Base-by-base conservation (phyloP, 2,888 invertebrate species). In the Diplolepis rosae region DNA sequence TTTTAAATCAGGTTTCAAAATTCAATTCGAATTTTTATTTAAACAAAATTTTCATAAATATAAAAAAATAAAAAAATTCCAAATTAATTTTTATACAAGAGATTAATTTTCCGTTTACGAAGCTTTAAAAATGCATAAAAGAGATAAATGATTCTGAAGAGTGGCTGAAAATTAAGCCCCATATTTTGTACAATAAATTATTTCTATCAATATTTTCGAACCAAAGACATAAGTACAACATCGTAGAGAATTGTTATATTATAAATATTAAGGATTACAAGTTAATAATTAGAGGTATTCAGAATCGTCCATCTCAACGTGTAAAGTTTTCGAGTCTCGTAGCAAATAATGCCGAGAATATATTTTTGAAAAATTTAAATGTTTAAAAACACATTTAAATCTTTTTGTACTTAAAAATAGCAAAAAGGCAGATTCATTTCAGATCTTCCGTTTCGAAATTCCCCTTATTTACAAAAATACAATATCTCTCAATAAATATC, bases 381-480 rank as follows among this genome's bases (percentile, higher is more conserved):
- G 35, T 61, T 61, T 24, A 39, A 22, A 54, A 39, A 61, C 56
- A 61, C 56, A 61, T 61, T 61, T 22, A 39, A 61, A 61, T 56
- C 39, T 56, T 56, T 54, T 5, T 32, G 13, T 32, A 61, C 22
- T 35, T 61, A 56, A 22, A 39, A 30, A 32, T 56, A 54, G n/a
- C 24, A 28, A 68, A 51, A 68, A 68, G 48, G 30, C 50, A 32
- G 66, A 68, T 22, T 52, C 65, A 11, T 18, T 39, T 35, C 51
- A 65, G 27, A 68, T 61, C 27, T 56, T 18, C 32, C 48, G 56
- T 65, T 18, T 28, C 42, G 24, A 28, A 48, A 39, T 70, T 69
- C 52, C 56, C 61, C 27, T 65, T 83, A 81, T 79, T 82, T 84
- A 85, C 83, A 85, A 86, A 85, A 84, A 86, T 84, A 83, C 78